Conservation (phyloP, 2,797 vertebrate species). For the Adrianichthys oophorus region DNA sequence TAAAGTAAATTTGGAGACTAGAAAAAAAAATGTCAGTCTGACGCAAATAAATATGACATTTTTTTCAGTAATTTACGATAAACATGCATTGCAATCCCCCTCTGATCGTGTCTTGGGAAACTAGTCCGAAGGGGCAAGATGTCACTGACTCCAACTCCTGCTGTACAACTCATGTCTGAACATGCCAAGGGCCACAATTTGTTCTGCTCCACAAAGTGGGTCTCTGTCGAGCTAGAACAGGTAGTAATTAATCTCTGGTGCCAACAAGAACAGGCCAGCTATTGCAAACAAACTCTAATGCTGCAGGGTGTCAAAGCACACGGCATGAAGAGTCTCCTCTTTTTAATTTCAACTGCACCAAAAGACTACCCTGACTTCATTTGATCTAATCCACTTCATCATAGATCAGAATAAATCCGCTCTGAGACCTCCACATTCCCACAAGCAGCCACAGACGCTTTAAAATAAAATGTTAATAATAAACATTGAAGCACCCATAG, state of each 20-base stretch:
- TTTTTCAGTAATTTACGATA: background rate
- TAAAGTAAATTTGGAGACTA: constrained; percentile 9
- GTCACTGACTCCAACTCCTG: constrained; percentile 47
- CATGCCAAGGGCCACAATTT: constrained; percentile 64
- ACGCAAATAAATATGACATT: background rate
- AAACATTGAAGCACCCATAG: background rate
- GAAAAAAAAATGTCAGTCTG: background rate
- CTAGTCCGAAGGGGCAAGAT: constrained; percentile 46
- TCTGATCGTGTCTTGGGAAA: constrained; percentile 15
- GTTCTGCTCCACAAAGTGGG: constrained; percentile 56
- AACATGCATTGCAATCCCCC: too few species aligned
- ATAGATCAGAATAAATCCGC: background rate
- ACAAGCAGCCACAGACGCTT: background rate
- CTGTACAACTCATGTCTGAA: constrained; percentile 51
- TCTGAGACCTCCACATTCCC: constrained; percentile 1
- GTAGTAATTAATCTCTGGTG: constrained; percentile 72
- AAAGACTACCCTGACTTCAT: background rate
- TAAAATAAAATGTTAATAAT: background rate
- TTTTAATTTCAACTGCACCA: background rate
- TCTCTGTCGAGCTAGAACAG: constrained; percentile 58
- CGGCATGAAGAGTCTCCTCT: constrained; percentile 6
- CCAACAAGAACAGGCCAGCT: constrained; percentile 53
- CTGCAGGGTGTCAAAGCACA: constrained; percentile 28
- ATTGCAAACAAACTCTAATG: constrained; percentile 25
- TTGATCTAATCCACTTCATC: background rate